These are phyloP conservation scores for Uria aalge DNA, from an alignment of 2,113 vertebrate genomes.

Conservation along the genomic window DNA sequence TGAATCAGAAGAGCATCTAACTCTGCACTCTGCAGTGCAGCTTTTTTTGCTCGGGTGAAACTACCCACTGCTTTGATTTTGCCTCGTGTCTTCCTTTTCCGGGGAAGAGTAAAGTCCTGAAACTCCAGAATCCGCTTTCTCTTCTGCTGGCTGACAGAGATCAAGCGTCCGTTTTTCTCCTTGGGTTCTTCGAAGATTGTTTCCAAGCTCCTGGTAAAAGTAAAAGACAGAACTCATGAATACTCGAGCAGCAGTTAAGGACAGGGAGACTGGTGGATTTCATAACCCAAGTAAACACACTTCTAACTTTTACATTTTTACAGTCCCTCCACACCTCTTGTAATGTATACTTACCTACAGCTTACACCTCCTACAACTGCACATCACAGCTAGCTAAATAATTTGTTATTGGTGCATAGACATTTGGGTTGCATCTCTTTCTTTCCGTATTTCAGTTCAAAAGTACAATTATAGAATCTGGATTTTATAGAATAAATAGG, in stretches of 20 bases:
- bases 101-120: constrained; percentile 90
- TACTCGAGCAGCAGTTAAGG: background rate
- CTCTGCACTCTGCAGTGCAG: constrained; percentile 79
- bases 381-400: background rate
- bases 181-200: constrained; percentile 96
- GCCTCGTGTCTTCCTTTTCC: constrained; percentile 82
- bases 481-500: background rate
- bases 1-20: constrained; percentile 88
- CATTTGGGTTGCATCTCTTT: background rate
- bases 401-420: background rate
- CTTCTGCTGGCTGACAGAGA: constrained; percentile 91
- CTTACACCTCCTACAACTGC: background rate
- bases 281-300: background rate
- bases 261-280: background rate
- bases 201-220: constrained; percentile 85
- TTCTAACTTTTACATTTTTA: background rate
- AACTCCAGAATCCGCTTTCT: constrained; percentile 91
- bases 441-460: background rate
- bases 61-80: constrained; percentile 72
- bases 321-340: background rate
- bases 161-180: constrained; percentile 86
- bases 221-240: background rate
- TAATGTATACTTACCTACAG: background rate
- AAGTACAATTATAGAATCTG: background rate
- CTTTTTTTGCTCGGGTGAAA: constrained; percentile 79